phyloP scores from a whole-genome alignment of 2,113 vertebrate species.

The Peromyscus maniculatus region DNA sequence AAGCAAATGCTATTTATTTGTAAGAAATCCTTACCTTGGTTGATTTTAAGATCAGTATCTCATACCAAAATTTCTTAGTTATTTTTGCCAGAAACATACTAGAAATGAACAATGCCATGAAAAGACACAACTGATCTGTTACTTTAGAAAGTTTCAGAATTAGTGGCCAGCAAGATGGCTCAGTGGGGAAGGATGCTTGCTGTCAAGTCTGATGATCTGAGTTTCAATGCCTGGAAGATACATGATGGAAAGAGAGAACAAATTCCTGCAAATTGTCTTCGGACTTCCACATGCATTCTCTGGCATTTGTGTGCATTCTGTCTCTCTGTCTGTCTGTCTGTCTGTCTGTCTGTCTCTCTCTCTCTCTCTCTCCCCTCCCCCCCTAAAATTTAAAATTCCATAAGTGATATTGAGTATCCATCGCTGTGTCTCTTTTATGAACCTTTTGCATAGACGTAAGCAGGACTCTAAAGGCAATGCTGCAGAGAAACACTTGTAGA shows the following conservation, averaged over 20 bases:
- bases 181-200: not conserved
- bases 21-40: constrained; percentile 26
- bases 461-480: not conserved
- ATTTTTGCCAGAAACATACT: constrained; percentile 17
- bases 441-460: not conserved
- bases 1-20: constrained; percentile 49
- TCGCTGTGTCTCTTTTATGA: not conserved
- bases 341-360: too few relatives aligned
- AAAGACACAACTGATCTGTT: not conserved
- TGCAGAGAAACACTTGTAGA: not conserved
- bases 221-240: not conserved
- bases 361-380: too few relatives aligned
- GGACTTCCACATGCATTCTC: not conserved
- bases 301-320: not conserved
- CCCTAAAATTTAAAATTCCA: not conserved
- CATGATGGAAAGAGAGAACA: not conserved
- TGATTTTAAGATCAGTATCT: not conserved
- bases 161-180: not conserved
- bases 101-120: constrained; percentile 11
- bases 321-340: too few relatives aligned
- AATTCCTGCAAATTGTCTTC: too few relatives aligned
- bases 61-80: not conserved
- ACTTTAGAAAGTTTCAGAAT: constrained; percentile 12
- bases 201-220: not conserved
- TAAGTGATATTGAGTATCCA: not conserved